A percentile compares a stretch with the other conserved stretches of the same genome.
These are phyloP conservation scores for Latrodectus elegans DNA, from an alignment of 2,888 invertebrate species.

Conservation along the genomic window DNA sequence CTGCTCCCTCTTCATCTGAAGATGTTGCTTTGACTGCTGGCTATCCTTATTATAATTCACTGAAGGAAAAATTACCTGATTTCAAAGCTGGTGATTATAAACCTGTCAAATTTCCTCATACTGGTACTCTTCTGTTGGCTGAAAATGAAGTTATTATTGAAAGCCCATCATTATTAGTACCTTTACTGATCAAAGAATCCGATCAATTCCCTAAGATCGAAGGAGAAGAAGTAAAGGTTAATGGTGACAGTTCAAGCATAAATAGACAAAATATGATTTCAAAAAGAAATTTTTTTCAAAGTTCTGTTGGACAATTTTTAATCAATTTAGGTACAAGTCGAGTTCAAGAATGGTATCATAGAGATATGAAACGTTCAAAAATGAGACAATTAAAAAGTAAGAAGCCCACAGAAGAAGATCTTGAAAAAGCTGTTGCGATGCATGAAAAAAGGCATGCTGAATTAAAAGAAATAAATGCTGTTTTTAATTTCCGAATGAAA, in stretches of 20 bases:
- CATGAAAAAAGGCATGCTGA: constrained; percentile 82
- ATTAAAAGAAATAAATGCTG: constrained; percentile 89
- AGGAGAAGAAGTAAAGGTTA: constrained; percentile 47
- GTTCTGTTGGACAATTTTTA: constrained; percentile 86
- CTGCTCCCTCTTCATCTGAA: not conserved
- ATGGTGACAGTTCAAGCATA: constrained; percentile 56
- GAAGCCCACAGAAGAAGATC: constrained; percentile 80
- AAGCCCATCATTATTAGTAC: constrained; percentile 71
- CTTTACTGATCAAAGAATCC: constrained; percentile 71
- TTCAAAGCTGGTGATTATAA: constrained; percentile 69
- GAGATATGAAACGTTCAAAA: constrained; percentile 90
- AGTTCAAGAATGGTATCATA: constrained; percentile 94
- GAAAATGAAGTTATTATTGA: constrained; percentile 71
- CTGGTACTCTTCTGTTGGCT: constrained; percentile 57
- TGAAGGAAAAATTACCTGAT: constrained; percentile 47
- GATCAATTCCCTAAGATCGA: constrained; percentile 70
- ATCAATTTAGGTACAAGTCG: constrained; percentile 92
- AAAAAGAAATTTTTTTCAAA: constrained; percentile 72
- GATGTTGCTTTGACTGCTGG: constrained; percentile 49
- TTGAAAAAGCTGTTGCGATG: constrained; percentile 86
- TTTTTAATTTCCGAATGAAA: constrained; percentile 83
- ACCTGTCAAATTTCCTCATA: constrained; percentile 69
- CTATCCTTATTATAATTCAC: constrained; percentile 59
- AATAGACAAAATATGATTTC: constrained; percentile 72
- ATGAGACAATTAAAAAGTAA: constrained; percentile 83